Percentiles rank a stretch among this genome's conserved stretches.
These are phyloP conservation scores for Azemiops feae DNA, from an alignment of 2,113 vertebrate species.

Conservation along the genomic window DNA sequence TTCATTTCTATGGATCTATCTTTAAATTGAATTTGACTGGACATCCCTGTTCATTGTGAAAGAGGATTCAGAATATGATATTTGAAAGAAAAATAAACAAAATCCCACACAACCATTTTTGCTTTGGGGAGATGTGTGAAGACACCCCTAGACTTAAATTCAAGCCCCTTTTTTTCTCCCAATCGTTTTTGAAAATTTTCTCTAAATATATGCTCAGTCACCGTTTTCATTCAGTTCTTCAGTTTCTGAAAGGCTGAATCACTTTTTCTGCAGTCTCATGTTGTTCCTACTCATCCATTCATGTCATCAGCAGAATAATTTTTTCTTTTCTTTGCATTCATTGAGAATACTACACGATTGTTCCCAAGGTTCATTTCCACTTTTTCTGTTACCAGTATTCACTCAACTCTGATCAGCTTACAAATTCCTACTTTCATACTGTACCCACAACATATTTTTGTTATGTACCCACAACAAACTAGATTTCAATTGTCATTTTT, in stretches of 20 bases:
- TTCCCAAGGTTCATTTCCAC: not conserved
- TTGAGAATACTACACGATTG: not conserved
- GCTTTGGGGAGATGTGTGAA: not conserved
- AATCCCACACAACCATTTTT: not conserved
- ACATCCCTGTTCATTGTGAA: not conserved
- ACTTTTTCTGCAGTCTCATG: not conserved
- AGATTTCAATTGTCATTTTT: not conserved
- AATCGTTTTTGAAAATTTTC: not conserved
- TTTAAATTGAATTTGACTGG: not conserved
- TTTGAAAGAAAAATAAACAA: not conserved
- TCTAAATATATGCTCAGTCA: not conserved
- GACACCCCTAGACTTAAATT: not conserved
- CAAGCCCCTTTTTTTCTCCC: not conserved
- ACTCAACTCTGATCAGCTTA: not conserved
- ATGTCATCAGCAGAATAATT: not conserved
- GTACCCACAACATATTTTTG: not conserved
- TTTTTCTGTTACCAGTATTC: not conserved
- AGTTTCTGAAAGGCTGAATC: not conserved
- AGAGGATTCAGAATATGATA: not conserved
- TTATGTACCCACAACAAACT: not conserved
- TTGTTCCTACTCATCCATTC: not conserved
- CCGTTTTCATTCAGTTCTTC: not conserved
- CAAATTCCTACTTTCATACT: not conserved
- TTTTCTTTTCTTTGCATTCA: not conserved
- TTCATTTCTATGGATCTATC: not conserved